A percentile compares a stretch with the other conserved stretches of the same genome.
These are phyloP conservation scores for Chauna torquata DNA, from an alignment of 2,113 vertebrate species.

Conservation along the genomic window DNA sequence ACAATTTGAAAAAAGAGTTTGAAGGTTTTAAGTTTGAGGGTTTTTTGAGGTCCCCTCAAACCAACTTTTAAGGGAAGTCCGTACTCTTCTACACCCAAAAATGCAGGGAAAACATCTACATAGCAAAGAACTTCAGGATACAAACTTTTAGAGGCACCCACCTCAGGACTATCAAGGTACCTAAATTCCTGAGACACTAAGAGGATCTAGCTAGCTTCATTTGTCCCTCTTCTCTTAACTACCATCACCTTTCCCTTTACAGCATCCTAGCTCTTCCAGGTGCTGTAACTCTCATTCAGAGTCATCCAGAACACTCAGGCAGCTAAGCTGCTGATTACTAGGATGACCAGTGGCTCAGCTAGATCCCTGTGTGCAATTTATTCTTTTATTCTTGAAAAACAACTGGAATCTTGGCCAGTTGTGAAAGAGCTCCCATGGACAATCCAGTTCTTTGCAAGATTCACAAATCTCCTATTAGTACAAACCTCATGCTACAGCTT, in stretches of 20 bases:
- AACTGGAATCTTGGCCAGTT: background rate
- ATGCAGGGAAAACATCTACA: background rate
- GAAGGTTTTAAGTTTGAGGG: background rate
- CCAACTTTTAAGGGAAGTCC: background rate
- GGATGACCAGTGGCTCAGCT: background rate
- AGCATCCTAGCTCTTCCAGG: background rate
- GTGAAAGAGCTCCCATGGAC: background rate
- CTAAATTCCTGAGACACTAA: background rate
- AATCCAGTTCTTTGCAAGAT: background rate
- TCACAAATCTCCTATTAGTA: background rate
- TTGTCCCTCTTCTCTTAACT: background rate
- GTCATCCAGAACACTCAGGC: background rate
- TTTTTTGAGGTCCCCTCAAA: background rate
- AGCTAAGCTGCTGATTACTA: background rate
- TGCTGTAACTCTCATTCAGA: background rate
- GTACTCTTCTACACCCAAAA: background rate
- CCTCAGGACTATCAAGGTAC: background rate
- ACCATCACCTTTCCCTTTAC: background rate
- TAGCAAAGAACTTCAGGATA: background rate
- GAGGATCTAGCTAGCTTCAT: background rate
- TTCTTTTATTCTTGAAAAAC: background rate
- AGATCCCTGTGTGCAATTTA: background rate
- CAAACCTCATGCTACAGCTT: background rate
- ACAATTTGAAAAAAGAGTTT: background rate
- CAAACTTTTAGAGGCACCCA: background rate